Evolutionary conservation across 2,888 invertebrate species (phyloP).

Genomic region (Melolontha melolontha): DNA sequence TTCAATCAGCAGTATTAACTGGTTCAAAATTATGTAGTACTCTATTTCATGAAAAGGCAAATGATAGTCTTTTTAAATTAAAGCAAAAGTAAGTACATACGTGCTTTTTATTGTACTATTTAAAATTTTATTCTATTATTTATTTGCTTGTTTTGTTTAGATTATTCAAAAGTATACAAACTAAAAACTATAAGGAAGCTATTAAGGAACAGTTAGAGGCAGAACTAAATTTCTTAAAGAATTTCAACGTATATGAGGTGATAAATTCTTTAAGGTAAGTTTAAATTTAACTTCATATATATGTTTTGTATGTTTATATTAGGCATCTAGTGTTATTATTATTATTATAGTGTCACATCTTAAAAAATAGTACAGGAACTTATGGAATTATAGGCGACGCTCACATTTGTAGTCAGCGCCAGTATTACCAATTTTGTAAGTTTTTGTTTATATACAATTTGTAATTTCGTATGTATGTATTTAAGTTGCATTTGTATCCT

Average conservation of each 20-base stretch:
- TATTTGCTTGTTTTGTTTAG: conserved; percentile 4
- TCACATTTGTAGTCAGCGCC: no score
- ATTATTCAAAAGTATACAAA: conserved; percentile 36
- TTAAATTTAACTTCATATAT: not conserved
- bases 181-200: conserved; percentile 28
- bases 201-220: conserved; percentile 13
- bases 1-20: conserved; percentile 16
- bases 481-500: no score
- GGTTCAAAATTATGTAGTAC: conserved; percentile 29
- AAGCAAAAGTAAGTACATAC: conserved; percentile 20
- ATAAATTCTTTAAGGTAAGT: conserved; percentile 3
- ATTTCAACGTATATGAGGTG: conserved; percentile 22
- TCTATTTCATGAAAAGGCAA: conserved; percentile 21
- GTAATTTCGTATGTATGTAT: not conserved
- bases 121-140: not conserved
- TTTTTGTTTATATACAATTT: no score
- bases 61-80: conserved; percentile 17
- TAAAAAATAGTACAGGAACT: no score
- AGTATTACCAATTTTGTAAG: no score
- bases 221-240: conserved; percentile 28
- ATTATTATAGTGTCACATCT: no score
- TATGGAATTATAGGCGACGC: no score
- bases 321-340: no score
- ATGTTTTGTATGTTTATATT: no score
- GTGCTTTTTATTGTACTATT: not conserved